Conservation (phyloP, 2,113 vertebrate species). For the Nanorana parkeri region DNA sequence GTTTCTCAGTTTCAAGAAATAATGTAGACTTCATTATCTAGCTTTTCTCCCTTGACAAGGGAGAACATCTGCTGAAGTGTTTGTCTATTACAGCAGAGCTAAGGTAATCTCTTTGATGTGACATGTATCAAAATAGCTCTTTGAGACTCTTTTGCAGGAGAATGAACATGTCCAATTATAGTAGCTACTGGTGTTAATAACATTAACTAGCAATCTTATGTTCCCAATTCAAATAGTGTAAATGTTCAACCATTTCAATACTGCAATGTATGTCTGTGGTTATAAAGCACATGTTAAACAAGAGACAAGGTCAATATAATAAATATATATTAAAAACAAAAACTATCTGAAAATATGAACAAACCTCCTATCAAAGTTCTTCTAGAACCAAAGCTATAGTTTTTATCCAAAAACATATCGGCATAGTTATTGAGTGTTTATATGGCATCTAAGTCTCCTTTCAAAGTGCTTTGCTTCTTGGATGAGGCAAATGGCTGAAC, state of each 20-base stretch:
- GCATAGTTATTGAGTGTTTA: too few relatives aligned
- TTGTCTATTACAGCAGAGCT: slow-evolving; percentile 44
- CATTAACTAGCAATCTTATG: slow-evolving; percentile 35
- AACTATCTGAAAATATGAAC: too few relatives aligned
- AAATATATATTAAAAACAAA: too few relatives aligned
- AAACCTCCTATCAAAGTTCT: too few relatives aligned
- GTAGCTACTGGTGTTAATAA: slow-evolving; percentile 48
- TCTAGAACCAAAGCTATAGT: too few relatives aligned
- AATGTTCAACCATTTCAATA: slow-evolving; percentile 4
- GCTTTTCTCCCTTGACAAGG: slow-evolving; percentile 37
- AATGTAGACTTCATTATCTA: slow-evolving; percentile 40
- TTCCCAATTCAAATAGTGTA: background rate
- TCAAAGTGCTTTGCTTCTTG: too few relatives aligned
- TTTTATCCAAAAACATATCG: too few relatives aligned
- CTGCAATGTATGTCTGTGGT: background rate
- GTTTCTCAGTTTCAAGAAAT: slow-evolving; percentile 13
- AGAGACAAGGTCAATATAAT: too few relatives aligned
- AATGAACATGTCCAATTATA: slow-evolving; percentile 36
- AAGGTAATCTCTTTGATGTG: slow-evolving; percentile 47
- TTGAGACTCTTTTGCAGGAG: slow-evolving; percentile 44
- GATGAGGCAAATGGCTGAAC: too few relatives aligned
- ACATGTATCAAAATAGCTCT: slow-evolving; percentile 47
- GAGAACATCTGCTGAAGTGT: slow-evolving; percentile 33
- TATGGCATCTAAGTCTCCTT: too few relatives aligned
- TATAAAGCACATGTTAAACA: too few relatives aligned